These are phyloP conservation scores for Taurulus bubalis DNA, from an alignment of 2,113 vertebrate species.

Conservation along the genomic window DNA sequence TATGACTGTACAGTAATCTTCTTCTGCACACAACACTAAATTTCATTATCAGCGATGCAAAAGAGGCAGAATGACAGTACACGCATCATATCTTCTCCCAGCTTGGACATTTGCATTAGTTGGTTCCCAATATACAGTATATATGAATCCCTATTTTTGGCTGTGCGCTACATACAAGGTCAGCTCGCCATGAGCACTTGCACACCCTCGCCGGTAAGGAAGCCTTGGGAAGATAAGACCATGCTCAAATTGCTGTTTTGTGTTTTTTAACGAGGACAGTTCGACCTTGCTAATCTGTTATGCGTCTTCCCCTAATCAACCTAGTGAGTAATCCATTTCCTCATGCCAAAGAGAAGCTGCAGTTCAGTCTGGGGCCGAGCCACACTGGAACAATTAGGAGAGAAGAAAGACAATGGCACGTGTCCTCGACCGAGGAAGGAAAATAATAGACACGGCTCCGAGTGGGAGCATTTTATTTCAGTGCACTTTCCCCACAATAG, in stretches of 20 bases:
- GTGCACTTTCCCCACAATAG: conserved; percentile 46
- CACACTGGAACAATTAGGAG: conserved; percentile 48
- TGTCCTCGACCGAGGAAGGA: conserved; percentile 39
- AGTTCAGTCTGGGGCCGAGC: conserved; percentile 53
- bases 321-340: conserved; percentile 75
- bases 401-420: conserved; percentile 59
- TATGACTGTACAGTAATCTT: conserved; percentile 43
- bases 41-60: conserved; percentile 45
- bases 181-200: conserved; percentile 58
- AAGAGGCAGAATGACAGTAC: conserved; percentile 18
- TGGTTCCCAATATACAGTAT: conserved; percentile 33
- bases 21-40: conserved; percentile 34
- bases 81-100: conserved; percentile 29
- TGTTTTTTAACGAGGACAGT: conserved; percentile 69
- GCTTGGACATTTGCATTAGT: conserved; percentile 51
- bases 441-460: conserved; percentile 44
- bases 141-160: conserved; percentile 63
- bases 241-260: conserved; percentile 69
- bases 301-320: conserved; percentile 73
- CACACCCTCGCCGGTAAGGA: conserved; percentile 35
- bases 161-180: conserved; percentile 57
- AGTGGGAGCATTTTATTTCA: conserved; percentile 56
- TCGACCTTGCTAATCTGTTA: conserved; percentile 74
- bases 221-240: conserved; percentile 61
- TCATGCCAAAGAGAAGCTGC: conserved; percentile 49